Percentiles rank a stretch among this genome's conserved stretches.
phyloP scores from a whole-genome alignment of 2,797 vertebrate species.

The Leptatherina wallacei region DNA sequence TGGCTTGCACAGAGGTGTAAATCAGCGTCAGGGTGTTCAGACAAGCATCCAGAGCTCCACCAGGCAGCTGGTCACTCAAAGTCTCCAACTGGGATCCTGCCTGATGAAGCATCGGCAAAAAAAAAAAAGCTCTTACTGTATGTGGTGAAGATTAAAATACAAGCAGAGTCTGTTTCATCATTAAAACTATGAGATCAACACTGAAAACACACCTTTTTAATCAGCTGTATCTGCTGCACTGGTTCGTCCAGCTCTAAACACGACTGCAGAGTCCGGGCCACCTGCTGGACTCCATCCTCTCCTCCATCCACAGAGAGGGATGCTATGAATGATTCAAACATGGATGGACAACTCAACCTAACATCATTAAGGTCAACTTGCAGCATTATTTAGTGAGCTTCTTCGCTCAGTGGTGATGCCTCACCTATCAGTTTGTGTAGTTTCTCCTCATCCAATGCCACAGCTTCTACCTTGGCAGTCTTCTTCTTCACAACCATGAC shows the following conservation, averaged over 20 bases:
- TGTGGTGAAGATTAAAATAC: neutral
- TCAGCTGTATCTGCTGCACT: slow-evolving; percentile 90
- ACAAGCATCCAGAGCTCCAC: slow-evolving; percentile 80
- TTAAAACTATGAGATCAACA: neutral
- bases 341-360: neutral
- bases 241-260: slow-evolving; percentile 86
- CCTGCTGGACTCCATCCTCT: slow-evolving; percentile 75
- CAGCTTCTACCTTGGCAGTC: slow-evolving; percentile 84
- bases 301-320: slow-evolving; percentile 78
- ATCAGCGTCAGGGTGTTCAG: slow-evolving; percentile 84
- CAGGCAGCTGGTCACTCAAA: slow-evolving; percentile 63
- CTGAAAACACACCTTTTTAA: slow-evolving; percentile 85
- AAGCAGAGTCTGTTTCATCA: neutral
- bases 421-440: slow-evolving; percentile 85
- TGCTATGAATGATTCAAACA: slow-evolving; percentile 45
- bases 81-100: slow-evolving; percentile 84
- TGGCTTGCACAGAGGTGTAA: slow-evolving; percentile 86
- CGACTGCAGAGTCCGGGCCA: slow-evolving; percentile 86
- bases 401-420: too few species aligned
- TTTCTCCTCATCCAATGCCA: slow-evolving; percentile 83
- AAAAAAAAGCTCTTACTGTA: neutral
- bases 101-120: slow-evolving; percentile 66
- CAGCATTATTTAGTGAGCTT: neutral
- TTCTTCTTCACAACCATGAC: slow-evolving; percentile 95
- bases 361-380: neutral